Percentiles rank a stretch among this genome's conserved stretches.
Evolutionary conservation across 2,797 vertebrate species (phyloP).

Genomic region (Geranospiza caerulescens): DNA sequence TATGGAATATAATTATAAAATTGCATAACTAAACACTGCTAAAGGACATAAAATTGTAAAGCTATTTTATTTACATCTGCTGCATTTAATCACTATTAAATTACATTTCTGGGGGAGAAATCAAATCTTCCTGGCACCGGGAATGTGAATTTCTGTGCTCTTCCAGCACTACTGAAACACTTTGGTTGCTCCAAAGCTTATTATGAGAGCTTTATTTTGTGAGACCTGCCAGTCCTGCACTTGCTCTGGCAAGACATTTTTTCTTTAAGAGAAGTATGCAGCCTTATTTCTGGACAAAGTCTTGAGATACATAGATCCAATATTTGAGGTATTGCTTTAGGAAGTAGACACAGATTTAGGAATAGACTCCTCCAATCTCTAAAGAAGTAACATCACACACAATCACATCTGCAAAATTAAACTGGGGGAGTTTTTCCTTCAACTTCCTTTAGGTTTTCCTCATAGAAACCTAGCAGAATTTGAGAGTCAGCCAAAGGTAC

Average conservation of each 20-base stretch:
- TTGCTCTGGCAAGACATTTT: background rate
- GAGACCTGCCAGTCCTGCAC: background rate
- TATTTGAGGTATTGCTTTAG: background rate
- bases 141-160: background rate
- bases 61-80: background rate
- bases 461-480: background rate
- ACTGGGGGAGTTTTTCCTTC: background rate
- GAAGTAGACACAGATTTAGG: background rate
- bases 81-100: background rate
- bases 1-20: background rate
- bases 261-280: background rate
- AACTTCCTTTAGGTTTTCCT: background rate
- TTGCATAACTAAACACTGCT: background rate
- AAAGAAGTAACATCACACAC: background rate
- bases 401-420: background rate
- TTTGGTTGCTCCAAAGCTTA: background rate
- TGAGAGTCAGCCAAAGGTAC: background rate
- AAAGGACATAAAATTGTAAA: background rate
- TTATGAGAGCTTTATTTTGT: background rate
- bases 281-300: background rate
- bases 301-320: background rate
- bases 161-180: background rate
- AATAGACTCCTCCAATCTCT: background rate
- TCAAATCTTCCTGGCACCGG: background rate
- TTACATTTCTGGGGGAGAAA: background rate